These are phyloP conservation scores for Pegea sp. DNA, from an alignment of 23 tunicate species.

Conservation along the genomic window DNA sequence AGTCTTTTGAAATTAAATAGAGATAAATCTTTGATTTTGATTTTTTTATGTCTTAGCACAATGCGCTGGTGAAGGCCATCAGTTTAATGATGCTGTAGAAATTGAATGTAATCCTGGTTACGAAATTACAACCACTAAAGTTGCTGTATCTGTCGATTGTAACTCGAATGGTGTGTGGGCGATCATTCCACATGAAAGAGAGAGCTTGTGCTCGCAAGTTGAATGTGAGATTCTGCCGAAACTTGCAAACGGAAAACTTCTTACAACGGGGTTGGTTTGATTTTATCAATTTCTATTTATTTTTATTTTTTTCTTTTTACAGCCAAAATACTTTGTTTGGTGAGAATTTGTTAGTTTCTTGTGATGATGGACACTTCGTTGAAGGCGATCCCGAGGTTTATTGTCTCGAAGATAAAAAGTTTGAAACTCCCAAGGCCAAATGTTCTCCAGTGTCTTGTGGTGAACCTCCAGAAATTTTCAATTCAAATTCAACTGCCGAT, in stretches of 20 bases:
- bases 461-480: constrained; percentile 2
- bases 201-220: constrained; percentile 24
- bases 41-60: constrained; percentile 3
- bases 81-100: no score
- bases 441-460: constrained; percentile 10
- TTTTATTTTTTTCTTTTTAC: no score
- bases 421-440: no score
- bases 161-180: constrained; percentile 38
- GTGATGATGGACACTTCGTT: constrained; percentile 3
- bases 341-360: no score
- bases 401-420: constrained; percentile 6
- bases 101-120: constrained; percentile 39
- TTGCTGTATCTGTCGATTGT: constrained; percentile 8
- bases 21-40: neutral
- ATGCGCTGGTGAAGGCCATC: no score
- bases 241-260: constrained; percentile 9
- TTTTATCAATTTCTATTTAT: no score
- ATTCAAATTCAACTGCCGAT: constrained; percentile 5
- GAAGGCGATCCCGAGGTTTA: constrained; percentile 2
- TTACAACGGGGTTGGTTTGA: no score
- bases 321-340: no score
- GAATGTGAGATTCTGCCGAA: constrained; percentile 13
- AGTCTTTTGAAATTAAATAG: neutral
- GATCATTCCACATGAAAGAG: constrained; percentile 3
- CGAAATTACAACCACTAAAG: constrained; percentile 17